Evolutionary conservation across 2,113 vertebrate species (phyloP), one percentile per base, ranked within the genome.

Genomic region (Lagopus leucura): DNA sequence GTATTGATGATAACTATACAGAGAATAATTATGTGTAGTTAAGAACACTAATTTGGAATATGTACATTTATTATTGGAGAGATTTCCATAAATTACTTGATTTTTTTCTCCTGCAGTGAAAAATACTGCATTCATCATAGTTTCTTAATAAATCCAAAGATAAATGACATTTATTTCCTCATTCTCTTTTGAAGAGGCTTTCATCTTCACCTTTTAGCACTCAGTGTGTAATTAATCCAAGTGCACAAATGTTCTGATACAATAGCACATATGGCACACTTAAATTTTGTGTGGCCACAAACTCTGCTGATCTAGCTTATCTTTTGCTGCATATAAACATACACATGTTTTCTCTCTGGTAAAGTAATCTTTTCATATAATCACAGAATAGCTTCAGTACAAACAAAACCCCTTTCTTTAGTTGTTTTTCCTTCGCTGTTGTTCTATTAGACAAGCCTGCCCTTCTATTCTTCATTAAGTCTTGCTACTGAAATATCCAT

Each of bases 21-120:
- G 94, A 94, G 67, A 95, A 80, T 85, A 94, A 93, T 94, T 86
- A 85, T 69, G 43, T 72, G 47, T 30, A 65, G 6, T 71, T 91
- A 93, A 92, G 50, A 91, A 36, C 17, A 78, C 27, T 70, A 66
- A 86, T 85, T 72, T 94, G 36, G 34, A 82, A 80, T 71, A 92
- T 20, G 32, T 80, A 58, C 36, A 58, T 85, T 64, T 66, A 76
- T 77, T 91, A 79, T 67, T 88, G 18, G 27, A 76, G 76, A 89
- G n/a, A 78, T 93, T 93, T 93, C 43, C 38, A 76, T 54, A 81
- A 89, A 63, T 66, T 78, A 72, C 60, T 90, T 11, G 25, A 21
- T 55, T 54, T 54, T 52, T 90, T 90, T 74, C 20, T 73, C 82
- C 55, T 32, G 11, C 60, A 63, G 24, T 32, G 63, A 13, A 73